phyloP scores from a whole-genome alignment of 2,888 invertebrate genomes.

The Hyposoter didymator region DNA sequence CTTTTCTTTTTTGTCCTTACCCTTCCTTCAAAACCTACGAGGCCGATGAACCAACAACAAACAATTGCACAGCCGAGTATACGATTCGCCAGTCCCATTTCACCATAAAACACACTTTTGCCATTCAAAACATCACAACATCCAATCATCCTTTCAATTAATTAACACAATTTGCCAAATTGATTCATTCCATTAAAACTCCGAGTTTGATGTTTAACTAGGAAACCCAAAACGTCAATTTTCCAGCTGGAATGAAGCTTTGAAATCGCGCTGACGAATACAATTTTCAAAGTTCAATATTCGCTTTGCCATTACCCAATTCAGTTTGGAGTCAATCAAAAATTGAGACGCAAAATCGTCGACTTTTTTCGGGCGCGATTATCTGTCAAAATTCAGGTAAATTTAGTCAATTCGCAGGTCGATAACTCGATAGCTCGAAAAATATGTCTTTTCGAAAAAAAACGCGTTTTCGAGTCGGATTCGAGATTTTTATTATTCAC shows the following conservation, averaged over 20 bases:
- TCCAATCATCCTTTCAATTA: neutral
- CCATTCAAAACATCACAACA: neutral
- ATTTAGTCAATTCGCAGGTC: too few relatives aligned
- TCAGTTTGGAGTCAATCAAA: neutral
- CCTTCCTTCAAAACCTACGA: slow-evolving; percentile 8
- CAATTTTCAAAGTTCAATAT: neutral
- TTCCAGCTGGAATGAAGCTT: neutral
- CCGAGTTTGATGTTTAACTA: neutral
- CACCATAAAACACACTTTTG: neutral
- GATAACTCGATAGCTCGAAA: too few relatives aligned
- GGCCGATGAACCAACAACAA: slow-evolving; percentile 26
- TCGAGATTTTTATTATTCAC: too few relatives aligned
- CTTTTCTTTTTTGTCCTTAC: slow-evolving; percentile 2
- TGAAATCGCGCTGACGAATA: neutral
- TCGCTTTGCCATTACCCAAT: neutral
- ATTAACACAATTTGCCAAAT: neutral
- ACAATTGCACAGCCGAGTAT: slow-evolving; percentile 5
- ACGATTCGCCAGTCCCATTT: neutral
- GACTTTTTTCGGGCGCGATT: too few relatives aligned
- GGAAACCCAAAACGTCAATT: neutral
- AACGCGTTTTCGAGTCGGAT: too few relatives aligned
- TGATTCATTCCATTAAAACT: neutral
- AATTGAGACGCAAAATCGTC: neutral
- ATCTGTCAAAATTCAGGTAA: too few relatives aligned
- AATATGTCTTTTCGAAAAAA: too few relatives aligned